Conservation (phyloP, 2,888 invertebrate species). For the Dasypogon diadema region DNA sequence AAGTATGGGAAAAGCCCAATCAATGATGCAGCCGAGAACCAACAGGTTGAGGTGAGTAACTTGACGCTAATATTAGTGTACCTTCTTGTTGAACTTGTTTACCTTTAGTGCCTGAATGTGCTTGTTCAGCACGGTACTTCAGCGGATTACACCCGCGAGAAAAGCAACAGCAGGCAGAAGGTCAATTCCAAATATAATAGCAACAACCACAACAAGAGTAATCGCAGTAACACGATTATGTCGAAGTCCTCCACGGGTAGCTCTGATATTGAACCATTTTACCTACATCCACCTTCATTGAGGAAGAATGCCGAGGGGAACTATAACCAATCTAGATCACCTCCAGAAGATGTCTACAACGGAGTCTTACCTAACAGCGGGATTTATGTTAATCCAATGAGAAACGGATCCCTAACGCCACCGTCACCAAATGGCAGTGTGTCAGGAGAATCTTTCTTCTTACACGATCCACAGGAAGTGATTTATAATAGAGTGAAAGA, state of each 20-base stretch:
- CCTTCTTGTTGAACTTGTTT: constrained; percentile 37
- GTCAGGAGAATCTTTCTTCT: constrained; percentile 81
- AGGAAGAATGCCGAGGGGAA: constrained; percentile 65
- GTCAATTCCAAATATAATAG: constrained; percentile 57
- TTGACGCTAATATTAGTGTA: constrained; percentile 24
- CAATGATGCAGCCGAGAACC: constrained; percentile 91
- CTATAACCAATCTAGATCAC: constrained; percentile 62
- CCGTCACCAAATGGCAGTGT: constrained; percentile 72
- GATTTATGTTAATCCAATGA: constrained; percentile 87
- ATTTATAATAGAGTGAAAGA: constrained; percentile 87
- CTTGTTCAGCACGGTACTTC: constrained; percentile 84
- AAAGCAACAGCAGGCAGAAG: constrained; percentile 62
- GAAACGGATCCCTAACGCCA: constrained; percentile 70
- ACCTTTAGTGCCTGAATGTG: constrained; percentile 79
- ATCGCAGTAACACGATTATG: constrained; percentile 67
- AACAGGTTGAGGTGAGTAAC: constrained; percentile 83
- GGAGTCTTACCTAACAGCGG: constrained; percentile 73
- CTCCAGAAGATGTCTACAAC: constrained; percentile 66
- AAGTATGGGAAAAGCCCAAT: constrained; percentile 91
- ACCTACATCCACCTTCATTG: constrained; percentile 77
- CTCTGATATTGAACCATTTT: constrained; percentile 76
- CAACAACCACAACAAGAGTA: constrained; percentile 57
- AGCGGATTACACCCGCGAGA: constrained; percentile 71
- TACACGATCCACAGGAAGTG: constrained; percentile 85
- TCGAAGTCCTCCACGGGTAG: constrained; percentile 68